Evolutionary conservation across 2,888 invertebrate genomes (phyloP).

Genomic region (Cryptus armator): DNA sequence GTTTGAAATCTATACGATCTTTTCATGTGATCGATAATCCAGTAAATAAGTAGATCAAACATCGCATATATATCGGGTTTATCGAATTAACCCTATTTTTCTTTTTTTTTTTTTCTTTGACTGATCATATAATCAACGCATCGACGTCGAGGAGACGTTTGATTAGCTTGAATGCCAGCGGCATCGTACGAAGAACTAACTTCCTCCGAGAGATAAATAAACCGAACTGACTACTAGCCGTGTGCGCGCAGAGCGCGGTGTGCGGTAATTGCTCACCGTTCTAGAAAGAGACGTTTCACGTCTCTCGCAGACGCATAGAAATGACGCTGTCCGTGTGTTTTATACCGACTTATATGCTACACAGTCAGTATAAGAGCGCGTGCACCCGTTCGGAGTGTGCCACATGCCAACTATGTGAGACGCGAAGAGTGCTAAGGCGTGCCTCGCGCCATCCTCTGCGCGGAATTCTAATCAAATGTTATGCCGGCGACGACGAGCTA

Average conservation of each 20-base stretch:
- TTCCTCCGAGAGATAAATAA: slow-evolving; percentile 48
- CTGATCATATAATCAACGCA: slow-evolving; percentile 8
- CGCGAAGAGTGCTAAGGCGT: slow-evolving; percentile 65
- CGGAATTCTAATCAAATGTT: slow-evolving; percentile 69
- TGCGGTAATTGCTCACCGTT: slow-evolving; percentile 51
- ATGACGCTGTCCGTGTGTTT: slow-evolving; percentile 7
- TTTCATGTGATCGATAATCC: not conserved
- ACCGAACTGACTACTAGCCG: slow-evolving; percentile 7
- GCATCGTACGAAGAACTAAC: slow-evolving; percentile 21
- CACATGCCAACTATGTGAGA: slow-evolving; percentile 73
- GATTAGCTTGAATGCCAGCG: slow-evolving; percentile 14
- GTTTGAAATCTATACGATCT: not conserved
- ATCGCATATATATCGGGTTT: too few relatives aligned
- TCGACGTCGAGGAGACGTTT: slow-evolving; percentile 12
- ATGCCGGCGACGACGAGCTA: slow-evolving; percentile 47
- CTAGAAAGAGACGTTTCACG: slow-evolving; percentile 27
- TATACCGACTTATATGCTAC: slow-evolving; percentile 3
- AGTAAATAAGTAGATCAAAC: not conserved
- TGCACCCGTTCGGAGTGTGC: slow-evolving; percentile 69
- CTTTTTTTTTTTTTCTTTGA: not conserved
- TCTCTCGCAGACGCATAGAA: slow-evolving; percentile 32
- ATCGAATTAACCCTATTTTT: not conserved
- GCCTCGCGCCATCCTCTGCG: slow-evolving; percentile 48
- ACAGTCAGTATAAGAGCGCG: slow-evolving; percentile 22
- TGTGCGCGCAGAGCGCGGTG: slow-evolving; percentile 7